Conservation (phyloP, 2,888 invertebrate species). For the Drosophila testacea region DNA sequence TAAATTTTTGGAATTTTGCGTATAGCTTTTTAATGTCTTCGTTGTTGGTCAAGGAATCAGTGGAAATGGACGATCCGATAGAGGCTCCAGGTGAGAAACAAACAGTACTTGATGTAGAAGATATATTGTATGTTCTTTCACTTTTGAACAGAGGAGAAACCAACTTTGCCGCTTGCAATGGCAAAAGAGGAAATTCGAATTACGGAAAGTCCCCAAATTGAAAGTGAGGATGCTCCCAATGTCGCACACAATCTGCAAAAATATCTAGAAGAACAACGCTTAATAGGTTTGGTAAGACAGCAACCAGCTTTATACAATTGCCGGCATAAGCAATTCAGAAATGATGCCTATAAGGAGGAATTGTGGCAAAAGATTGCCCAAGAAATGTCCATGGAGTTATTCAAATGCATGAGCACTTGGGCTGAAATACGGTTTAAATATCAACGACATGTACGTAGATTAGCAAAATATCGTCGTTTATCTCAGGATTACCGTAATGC, state of each 20-base stretch:
- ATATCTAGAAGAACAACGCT: slow-evolving; percentile 43
- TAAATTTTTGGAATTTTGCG: not conserved
- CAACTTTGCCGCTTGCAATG: not conserved
- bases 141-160: not conserved
- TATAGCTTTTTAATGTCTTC: not conserved
- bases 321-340: slow-evolving; percentile 59
- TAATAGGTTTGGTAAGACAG: slow-evolving; percentile 68
- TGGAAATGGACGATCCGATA: not conserved
- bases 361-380: slow-evolving; percentile 75
- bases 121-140: not conserved
- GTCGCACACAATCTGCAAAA: slow-evolving; percentile 1
- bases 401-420: slow-evolving; percentile 72
- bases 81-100: not conserved
- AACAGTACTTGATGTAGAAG: not conserved
- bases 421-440: slow-evolving; percentile 72
- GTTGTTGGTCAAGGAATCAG: not conserved
- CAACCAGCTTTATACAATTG: slow-evolving; percentile 69
- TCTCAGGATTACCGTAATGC: slow-evolving; percentile 8
- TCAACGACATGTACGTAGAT: slow-evolving; percentile 69
- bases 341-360: slow-evolving; percentile 55
- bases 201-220: not conserved
- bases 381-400: slow-evolving; percentile 35
- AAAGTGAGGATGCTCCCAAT: not conserved
- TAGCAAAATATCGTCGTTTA: slow-evolving; percentile 58
- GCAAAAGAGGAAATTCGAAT: not conserved